Evolutionary conservation across 2,888 invertebrate genomes (phyloP), one percentile per base, ranked within the genome.

Genomic region (Norana najaformis): DNA sequence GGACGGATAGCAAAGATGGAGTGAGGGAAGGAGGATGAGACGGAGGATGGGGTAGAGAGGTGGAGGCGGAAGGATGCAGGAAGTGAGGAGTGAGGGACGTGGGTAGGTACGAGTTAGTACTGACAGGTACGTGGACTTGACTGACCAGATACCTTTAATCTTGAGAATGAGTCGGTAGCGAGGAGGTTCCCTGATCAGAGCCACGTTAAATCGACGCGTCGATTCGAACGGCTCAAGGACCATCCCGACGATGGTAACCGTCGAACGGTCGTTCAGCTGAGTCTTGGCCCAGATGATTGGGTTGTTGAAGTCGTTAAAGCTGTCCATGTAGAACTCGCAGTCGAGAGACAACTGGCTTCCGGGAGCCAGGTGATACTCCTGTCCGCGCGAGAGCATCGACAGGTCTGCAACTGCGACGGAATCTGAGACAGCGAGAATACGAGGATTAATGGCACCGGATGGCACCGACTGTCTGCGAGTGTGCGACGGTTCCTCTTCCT

Each of bases 261-360:
- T 35, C 13, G 41, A 41, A 0, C 83, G 82, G 37, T 90, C 89
- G n/a, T 53, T 35, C 37, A 39, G 34, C 88, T 90, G 90, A 8
- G 53, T 41, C 88, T 90, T 90, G 47, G 41, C 38, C 90, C 90
- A 90, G 20, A 90, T 89, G 37, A 89, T 89, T 16, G 90, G 90
- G 41, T 89, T 89, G 88, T 83, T 37, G 88, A 90, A 90, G 34
- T 89, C 41, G 83, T 88, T 53, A 88, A 69, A 89, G 38, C 53
- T 89, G 53, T 35, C 89, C 53, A 88, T 69, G 69, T 88, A 35
- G 82, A 90, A 89, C 88, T 47, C 37, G 38, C 90, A 89, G 89
- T 90, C 82, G 36, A 88, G 47, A 35, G n/a, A 37, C 69, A 89
- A 16, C 20, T 36, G n/a, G 20, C 53, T 39, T 88, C 90, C 90